Percentiles rank a stretch among this genome's conserved stretches.
Evolutionary conservation across 1,140 invertebrate genomes (phyloP).

Genomic region (Papilio polyxenes): DNA sequence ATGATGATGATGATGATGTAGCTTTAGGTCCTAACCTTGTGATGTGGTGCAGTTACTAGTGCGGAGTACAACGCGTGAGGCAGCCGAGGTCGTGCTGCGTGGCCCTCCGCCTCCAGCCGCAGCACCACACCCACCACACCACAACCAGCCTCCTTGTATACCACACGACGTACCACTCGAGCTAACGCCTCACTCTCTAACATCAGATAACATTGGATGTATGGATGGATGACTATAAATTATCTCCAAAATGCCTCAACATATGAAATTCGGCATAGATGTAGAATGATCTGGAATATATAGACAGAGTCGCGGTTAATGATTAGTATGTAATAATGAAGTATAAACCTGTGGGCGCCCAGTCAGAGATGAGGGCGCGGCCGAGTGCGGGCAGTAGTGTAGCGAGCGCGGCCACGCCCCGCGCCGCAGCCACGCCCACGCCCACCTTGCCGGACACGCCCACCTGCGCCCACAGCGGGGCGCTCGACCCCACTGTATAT

Average conservation of each 20-base stretch:
- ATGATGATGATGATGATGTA: too few relatives aligned
- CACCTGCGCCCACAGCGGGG: constrained; percentile 42
- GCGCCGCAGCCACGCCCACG: constrained; percentile 20
- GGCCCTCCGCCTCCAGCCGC: constrained; percentile 42
- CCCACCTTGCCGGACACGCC: constrained; percentile 24
- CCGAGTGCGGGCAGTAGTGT: constrained; percentile 38
- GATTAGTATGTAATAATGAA: too few relatives aligned
- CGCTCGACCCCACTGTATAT: constrained; percentile 36
- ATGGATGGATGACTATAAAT: too few relatives aligned
- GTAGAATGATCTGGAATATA: too few relatives aligned
- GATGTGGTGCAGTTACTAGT: constrained; percentile 38
- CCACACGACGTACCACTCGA: constrained; percentile 40
- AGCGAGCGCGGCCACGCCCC: constrained; percentile 40
- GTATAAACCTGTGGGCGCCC: constrained; percentile 38
- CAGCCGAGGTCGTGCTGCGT: constrained; percentile 44
- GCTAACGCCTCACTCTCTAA: constrained; percentile 41
- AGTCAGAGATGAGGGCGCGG: constrained; percentile 33
- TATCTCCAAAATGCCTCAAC: too few relatives aligned
- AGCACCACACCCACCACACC: constrained; percentile 41
- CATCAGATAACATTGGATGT: too few relatives aligned
- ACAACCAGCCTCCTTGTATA: constrained; percentile 16
- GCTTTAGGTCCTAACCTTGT: constrained; percentile 26
- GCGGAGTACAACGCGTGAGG: constrained; percentile 44
- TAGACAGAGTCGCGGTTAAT: too few relatives aligned
- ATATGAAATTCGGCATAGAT: too few relatives aligned